phyloP scores from a whole-genome alignment of 1,140 invertebrate species.

The Drosophila gunungcola region DNA sequence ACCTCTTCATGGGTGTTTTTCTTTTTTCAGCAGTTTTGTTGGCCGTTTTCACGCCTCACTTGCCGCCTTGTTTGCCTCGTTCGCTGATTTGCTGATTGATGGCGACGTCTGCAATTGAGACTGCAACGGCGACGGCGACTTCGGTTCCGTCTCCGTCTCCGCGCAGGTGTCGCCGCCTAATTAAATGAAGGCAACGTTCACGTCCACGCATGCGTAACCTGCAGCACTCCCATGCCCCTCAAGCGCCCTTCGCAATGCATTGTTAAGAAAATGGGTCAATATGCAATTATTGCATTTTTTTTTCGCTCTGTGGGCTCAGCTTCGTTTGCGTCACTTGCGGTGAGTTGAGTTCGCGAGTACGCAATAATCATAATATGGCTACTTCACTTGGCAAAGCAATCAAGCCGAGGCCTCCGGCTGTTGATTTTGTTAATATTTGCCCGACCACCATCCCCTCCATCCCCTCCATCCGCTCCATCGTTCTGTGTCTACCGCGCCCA shows the following conservation, averaged over 20 bases:
- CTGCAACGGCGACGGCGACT: constrained; percentile 29
- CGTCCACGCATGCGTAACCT: constrained; percentile 79
- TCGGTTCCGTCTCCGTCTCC: constrained; percentile 14
- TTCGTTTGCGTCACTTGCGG: constrained; percentile 55
- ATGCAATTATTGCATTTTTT: constrained; percentile 77
- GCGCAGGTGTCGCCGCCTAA: constrained; percentile 77
- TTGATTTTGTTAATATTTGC: constrained; percentile 70
- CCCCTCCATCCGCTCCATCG: no score
- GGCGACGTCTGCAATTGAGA: constrained; percentile 65
- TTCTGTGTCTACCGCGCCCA: constrained; percentile 5
- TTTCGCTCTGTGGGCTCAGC: constrained; percentile 41
- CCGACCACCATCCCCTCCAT: not conserved
- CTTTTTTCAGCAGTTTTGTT: constrained; percentile 41
- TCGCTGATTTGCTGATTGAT: constrained; percentile 79
- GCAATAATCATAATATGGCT: constrained; percentile 61
- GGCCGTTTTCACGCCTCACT: constrained; percentile 76
- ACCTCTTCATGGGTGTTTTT: not conserved
- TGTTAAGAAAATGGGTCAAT: constrained; percentile 77
- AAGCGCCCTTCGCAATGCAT: constrained; percentile 41
- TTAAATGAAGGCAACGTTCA: constrained; percentile 80
- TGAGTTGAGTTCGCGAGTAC: constrained; percentile 23
- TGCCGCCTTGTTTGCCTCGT: constrained; percentile 65
- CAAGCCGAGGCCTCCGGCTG: constrained; percentile 46
- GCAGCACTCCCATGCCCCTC: constrained; percentile 25
- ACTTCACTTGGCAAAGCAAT: constrained; percentile 63